Base-by-base conservation (phyloP, 2,113 vertebrate genomes). In the Todiramphus chloris region DNA sequence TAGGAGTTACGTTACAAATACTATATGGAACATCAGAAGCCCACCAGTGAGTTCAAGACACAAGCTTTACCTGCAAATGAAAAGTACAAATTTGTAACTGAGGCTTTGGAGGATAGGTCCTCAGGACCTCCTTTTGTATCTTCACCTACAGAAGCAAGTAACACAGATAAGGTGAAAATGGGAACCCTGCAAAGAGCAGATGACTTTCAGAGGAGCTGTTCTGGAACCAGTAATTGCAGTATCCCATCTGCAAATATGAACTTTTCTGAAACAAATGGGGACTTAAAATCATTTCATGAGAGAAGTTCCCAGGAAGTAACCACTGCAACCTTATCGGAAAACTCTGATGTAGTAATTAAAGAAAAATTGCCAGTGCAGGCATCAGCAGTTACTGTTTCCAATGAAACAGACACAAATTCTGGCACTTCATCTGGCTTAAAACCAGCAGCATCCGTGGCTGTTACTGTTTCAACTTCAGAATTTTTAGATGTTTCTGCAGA, bases 1-100 rank as follows among this genome's bases (percentile, higher is more conserved):
- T 53, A 97, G 97, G 97, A 97, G 68, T 66, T 97, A 18, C 97
- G 97, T 85, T 97, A 96, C 69, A 94, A 93, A 72, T 94, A 97
- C 80, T 97, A 97, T 13, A 73, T 93, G 92, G 91, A 89, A 82
- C 35, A 5, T 80, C 79, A 80, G 79, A 93, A 94, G 63, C 6
- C 33, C 59, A n/a, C 70, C 16, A 20, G 6, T 44, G 62, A 79
- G 10, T 75, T 92, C 35, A 96, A 97, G 79, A 39, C 41, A 37
- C 75, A 90, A 19, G 74, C 46, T 67, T 82, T 87, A 20, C 68
- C 62, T 94, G 53, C 77, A 82, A 82, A 93, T 83, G 87, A 79
- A 82, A 97, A 89, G 24, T 48, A 44, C 44, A 92, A 76, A 70
- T 90, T 73, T 83, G 64, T 87, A 63, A 41, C 50, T 63, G 92